Evolutionary conservation across 2,113 vertebrate species (phyloP).

Genomic region (Benitochromis conjunctus): DNA sequence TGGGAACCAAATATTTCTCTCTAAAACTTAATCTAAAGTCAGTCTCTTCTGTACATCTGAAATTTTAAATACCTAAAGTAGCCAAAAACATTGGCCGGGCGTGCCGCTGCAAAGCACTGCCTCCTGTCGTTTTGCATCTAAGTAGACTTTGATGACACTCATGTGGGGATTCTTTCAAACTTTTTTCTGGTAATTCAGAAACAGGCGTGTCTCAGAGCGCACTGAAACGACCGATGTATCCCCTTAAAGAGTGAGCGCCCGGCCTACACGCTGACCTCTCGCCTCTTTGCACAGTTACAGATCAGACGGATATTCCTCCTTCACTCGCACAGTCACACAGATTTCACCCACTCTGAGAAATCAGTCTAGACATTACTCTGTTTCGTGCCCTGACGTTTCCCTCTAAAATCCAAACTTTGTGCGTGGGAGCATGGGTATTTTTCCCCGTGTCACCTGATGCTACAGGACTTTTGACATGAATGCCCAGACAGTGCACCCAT

Average conservation of each 20-base stretch:
- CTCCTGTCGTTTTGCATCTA: not conserved
- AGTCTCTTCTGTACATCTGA: not conserved
- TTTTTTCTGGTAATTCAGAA: not conserved
- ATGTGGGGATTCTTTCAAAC: too few relatives aligned
- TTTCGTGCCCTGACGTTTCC: rapidly evolving
- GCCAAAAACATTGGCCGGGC: not conserved
- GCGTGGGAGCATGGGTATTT: not conserved
- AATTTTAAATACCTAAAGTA: rapidly evolving
- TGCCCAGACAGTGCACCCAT: not conserved
- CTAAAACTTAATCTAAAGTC: too few relatives aligned
- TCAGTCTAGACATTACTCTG: not conserved
- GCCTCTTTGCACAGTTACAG: rapidly evolving
- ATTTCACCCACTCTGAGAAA: not conserved
- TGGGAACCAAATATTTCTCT: not conserved
- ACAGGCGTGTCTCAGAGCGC: not conserved
- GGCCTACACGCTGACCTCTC: not conserved
- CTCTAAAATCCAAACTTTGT: not conserved
- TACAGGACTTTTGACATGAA: not conserved
- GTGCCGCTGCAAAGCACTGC: not conserved
- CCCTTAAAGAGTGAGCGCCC: not conserved
- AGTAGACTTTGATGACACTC: too few relatives aligned
- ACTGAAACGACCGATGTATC: not conserved
- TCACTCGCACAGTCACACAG: not conserved
- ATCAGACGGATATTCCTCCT: not conserved
- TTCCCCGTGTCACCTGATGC: not conserved